Base-by-base conservation (phyloP, 2,888 invertebrate species). In the Pachliopta kotzebuea region DNA sequence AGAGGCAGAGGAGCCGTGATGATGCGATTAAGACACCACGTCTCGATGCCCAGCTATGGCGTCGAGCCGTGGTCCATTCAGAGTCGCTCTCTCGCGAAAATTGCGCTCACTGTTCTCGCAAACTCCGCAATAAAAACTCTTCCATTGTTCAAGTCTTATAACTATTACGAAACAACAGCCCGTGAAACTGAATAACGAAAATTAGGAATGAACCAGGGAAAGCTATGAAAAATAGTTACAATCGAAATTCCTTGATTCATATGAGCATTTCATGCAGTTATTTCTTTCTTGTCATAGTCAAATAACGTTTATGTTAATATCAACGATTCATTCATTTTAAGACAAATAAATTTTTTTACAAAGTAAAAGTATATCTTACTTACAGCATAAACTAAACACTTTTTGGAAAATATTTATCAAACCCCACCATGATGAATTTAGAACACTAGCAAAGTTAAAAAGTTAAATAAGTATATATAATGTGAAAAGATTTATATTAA, bases 1-100 rank as follows among this genome's bases (percentile, higher is more conserved):
- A 79, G 75, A 74, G 78, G 69, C 71, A 72, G 67, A 69, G 70
- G 68, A 69, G 64, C 67, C 62, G 87, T 94, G 94, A 95, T 94
- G 94, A 95, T 94, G 94, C 92, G 95, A 94, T 95, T 95, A 95
- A 91, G 78, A 83, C 90, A 78, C 89, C 91, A 93, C 94, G 94
- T 92, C 92, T 94, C 93, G 92, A 83, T 93, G 93, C 90, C 75
- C 87, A 86, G 87, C 92, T 93, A 94, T 94, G 84, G 83, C 79
- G 76, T 72, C 83, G 80, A 78, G 76, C 76, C 74, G 77, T 71
- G 75, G 76, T 72, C 84, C 77, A 90, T 90, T 91, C 83, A 78
- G 76, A 81, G 67, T 74, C 86, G 77, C 82, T 86, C 85, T 86
- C 74, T 79, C 82, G 90, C 88, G 89, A 86, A 91, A 90, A 91